A percentile compares a stretch with the other conserved stretches of the same genome.
These are phyloP conservation scores for Chelonus formosanus DNA, from an alignment of 2,888 invertebrate genomes.

Conservation along the genomic window DNA sequence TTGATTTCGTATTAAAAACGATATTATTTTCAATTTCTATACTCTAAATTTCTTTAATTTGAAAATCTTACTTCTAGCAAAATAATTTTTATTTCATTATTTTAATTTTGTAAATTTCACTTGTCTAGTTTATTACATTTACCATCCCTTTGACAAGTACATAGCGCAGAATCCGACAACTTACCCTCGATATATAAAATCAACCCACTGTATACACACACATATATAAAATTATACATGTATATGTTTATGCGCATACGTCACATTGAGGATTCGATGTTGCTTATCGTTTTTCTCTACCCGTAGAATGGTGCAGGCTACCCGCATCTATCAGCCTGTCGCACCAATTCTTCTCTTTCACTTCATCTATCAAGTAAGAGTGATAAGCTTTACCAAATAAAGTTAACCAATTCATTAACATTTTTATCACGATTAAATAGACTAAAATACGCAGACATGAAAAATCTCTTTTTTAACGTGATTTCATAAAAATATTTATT, in stretches of 20 bases:
- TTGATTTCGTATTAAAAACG: no score
- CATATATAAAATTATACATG: no score
- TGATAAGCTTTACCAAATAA: conserved; percentile 13
- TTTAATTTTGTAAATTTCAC: neutral
- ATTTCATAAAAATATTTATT: conserved; percentile 39
- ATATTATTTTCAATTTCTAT: no score
- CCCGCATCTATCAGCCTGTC: conserved; percentile 43
- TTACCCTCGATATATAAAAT: conserved; percentile 7
- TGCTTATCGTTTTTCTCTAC: conserved; percentile 33
- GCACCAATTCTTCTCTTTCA: conserved; percentile 45
- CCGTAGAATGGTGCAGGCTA: conserved; percentile 46
- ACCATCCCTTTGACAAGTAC: neutral
- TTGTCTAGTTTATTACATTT: neutral
- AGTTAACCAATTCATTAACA: neutral
- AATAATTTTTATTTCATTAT: no score
- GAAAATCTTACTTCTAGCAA: no score
- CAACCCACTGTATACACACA: neutral
- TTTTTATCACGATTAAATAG: conserved; percentile 6
- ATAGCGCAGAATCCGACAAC: conserved; percentile 19
- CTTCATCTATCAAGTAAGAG: conserved; percentile 49
- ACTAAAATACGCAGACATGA: no score
- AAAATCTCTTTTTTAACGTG: neutral
- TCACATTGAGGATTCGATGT: conserved; percentile 19
- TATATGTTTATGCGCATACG: neutral
- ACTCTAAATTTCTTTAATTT: no score